Evolutionary conservation across 2,888 invertebrate species (phyloP).

Genomic region (Lysandra coridon): DNA sequence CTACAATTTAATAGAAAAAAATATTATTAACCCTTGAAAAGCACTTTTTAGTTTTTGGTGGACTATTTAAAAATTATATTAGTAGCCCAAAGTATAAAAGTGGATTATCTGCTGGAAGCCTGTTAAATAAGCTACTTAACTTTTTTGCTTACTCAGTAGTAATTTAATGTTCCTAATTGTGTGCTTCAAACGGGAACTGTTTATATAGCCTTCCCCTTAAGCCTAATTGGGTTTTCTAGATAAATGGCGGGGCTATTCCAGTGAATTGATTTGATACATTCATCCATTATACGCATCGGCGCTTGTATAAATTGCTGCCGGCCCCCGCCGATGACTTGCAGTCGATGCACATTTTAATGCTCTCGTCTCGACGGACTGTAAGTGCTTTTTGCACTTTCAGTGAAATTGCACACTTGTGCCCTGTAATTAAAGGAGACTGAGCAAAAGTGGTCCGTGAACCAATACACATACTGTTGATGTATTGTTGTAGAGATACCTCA

Average conservation of each 20-base stretch:
- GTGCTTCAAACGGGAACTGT: neutral
- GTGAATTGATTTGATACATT: constrained; percentile 35
- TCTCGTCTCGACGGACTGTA: constrained; percentile 29
- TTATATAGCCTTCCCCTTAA: neutral
- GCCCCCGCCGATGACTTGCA: constrained; percentile 68
- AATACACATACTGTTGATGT: too few species aligned
- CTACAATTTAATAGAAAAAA: too few species aligned
- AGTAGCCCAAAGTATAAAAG: too few species aligned
- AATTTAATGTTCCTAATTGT: neutral
- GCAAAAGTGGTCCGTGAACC: too few species aligned
- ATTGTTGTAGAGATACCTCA: too few species aligned
- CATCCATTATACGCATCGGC: constrained; percentile 68
- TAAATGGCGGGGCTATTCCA: constrained; percentile 4
- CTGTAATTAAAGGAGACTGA: neutral
- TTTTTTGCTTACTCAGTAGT: neutral
- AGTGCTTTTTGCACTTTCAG: constrained; percentile 26
- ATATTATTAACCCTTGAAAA: too few species aligned
- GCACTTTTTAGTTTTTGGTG: too few species aligned
- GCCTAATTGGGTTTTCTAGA: constrained; percentile 8
- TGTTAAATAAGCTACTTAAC: neutral
- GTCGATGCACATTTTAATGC: constrained; percentile 67
- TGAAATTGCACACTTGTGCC: constrained; percentile 7
- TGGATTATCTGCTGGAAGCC: too few species aligned
- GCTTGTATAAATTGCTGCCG: constrained; percentile 66
- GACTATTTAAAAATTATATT: too few species aligned